Conservation (phyloP, 92 coral and sea anemone genomes). For the Zoanthus sociatus region DNA sequence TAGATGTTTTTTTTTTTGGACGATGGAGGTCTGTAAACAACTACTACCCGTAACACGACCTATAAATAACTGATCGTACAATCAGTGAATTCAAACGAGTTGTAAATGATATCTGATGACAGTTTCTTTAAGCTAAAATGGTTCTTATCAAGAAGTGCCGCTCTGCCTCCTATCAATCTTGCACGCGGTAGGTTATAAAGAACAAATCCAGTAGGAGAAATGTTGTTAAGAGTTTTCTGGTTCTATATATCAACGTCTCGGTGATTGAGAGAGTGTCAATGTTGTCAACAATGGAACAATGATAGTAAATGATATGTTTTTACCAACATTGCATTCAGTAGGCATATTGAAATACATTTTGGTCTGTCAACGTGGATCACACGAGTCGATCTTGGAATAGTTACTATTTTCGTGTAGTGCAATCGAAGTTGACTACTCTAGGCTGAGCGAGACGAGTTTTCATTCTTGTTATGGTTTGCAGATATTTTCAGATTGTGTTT, state of each 20-base stretch:
- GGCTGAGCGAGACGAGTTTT: not conserved
- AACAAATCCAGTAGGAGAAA: slow-evolving; percentile 45
- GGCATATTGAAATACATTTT: not conserved
- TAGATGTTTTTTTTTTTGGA: slow-evolving; percentile 26
- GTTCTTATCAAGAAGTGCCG: slow-evolving; percentile 41
- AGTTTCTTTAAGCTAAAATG: slow-evolving; percentile 34
- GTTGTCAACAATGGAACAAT: not conserved
- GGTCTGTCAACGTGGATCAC: not conserved
- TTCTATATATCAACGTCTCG: slow-evolving; percentile 34
- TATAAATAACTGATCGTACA: slow-evolving; percentile 29
- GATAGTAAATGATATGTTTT: not conserved
- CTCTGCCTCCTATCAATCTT: slow-evolving; percentile 34
- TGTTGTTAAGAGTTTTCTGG: slow-evolving; percentile 21
- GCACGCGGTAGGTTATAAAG: slow-evolving; percentile 28
- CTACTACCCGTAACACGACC: not conserved
- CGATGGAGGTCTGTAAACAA: slow-evolving; percentile 41
- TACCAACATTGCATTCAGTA: not conserved
- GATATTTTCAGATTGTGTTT: not conserved
- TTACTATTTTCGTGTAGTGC: not conserved
- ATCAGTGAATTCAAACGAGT: slow-evolving; percentile 44
- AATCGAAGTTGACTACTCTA: not conserved
- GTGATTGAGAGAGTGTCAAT: not conserved
- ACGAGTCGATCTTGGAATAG: not conserved
- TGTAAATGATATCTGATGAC: slow-evolving; percentile 11
- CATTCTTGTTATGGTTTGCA: not conserved